These are phyloP conservation scores for Poliocrania exsul DNA, from an alignment of 2,797 vertebrate genomes.

Conservation along the genomic window DNA sequence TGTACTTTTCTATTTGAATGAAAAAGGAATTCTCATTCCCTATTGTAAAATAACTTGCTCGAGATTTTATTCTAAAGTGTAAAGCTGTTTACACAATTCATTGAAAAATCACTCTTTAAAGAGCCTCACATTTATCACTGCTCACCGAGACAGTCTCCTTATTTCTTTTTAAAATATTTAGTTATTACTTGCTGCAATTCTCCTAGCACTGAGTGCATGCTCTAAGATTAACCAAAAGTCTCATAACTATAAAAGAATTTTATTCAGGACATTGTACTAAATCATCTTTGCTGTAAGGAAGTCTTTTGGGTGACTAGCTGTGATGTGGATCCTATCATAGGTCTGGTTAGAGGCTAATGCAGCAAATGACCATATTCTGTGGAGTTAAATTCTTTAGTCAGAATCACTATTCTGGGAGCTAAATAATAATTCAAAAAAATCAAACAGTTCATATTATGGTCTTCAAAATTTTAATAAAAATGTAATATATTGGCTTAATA, in stretches of 20 bases:
- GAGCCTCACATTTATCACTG: neutral
- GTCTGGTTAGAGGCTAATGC: neutral
- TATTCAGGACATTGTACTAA: neutral
- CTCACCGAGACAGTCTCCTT: neutral
- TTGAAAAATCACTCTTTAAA: neutral
- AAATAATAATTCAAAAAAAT: neutral
- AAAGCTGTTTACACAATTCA: neutral
- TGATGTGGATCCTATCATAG: neutral
- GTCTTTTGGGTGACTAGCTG: neutral
- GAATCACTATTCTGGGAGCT: neutral
- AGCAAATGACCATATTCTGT: neutral
- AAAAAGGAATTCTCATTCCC: neutral
- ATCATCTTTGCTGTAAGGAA: neutral
- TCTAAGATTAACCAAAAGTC: neutral
- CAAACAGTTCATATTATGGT: neutral
- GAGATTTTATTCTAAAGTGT: neutral
- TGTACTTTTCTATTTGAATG: neutral
- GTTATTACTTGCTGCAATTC: neutral
- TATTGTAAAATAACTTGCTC: neutral
- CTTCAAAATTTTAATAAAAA: neutral
- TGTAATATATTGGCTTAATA: neutral
- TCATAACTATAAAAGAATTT: neutral
- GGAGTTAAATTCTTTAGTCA: neutral
- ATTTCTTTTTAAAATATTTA: neutral
- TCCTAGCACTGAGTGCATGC: neutral